phyloP scores from a whole-genome alignment of 2,797 vertebrate species.

The Furcifer pardalis region DNA sequence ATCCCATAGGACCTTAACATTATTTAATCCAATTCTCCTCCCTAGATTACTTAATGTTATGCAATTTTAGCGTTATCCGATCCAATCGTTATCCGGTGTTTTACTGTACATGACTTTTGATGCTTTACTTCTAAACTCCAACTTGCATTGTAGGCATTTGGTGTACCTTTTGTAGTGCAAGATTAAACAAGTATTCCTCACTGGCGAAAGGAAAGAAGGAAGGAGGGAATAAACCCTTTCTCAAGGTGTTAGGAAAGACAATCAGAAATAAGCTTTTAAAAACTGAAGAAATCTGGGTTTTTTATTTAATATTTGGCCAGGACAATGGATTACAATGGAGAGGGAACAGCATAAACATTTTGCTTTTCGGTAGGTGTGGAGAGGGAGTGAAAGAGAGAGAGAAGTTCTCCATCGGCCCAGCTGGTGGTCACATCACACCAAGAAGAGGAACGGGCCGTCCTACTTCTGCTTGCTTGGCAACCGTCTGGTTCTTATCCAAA shows the following conservation, averaged over 20 bases:
- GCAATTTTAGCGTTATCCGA: too few relatives aligned
- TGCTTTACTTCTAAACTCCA: background rate
- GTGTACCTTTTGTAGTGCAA: background rate
- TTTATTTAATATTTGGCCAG: conserved; percentile 81
- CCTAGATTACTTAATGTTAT: too few relatives aligned
- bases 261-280: conserved; percentile 55
- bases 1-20: too few relatives aligned
- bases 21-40: too few relatives aligned
- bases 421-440: conserved; percentile 68
- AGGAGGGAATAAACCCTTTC: conserved; percentile 23
- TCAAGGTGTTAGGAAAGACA: conserved; percentile 59
- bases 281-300: conserved; percentile 69
- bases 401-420: conserved; percentile 67
- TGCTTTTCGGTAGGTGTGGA: conserved; percentile 70
- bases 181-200: background rate
- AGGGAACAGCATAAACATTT: conserved; percentile 70
- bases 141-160: background rate
- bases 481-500: conserved; percentile 77
- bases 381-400: background rate
- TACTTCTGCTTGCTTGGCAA: conserved; percentile 73
- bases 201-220: too few relatives aligned
- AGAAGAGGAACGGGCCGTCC: conserved; percentile 57
- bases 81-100: too few relatives aligned
- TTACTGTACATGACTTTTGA: too few relatives aligned
- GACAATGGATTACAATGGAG: conserved; percentile 70